phyloP scores from a whole-genome alignment of 53 echinoderm and acorn worm genomes.

The Arbacia lixula region DNA sequence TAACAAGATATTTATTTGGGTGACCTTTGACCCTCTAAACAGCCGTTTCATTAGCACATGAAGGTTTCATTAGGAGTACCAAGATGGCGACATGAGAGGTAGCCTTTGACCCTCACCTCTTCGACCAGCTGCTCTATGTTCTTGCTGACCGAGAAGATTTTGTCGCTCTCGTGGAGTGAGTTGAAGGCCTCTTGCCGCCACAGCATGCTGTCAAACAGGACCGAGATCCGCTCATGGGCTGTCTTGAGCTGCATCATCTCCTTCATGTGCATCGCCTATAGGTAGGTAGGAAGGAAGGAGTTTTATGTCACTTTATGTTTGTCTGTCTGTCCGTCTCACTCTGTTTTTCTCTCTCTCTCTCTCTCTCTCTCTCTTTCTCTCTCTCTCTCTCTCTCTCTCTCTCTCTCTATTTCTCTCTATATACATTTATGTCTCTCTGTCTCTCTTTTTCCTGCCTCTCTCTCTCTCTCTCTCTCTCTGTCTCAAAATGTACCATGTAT shows the following conservation, averaged over 20 bases:
- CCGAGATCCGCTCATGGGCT: conserved; percentile 65
- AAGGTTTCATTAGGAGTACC: background rate
- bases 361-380: too few relatives aligned
- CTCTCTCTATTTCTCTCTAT: too few relatives aligned
- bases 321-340: too few relatives aligned
- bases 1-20: background rate
- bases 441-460: too few relatives aligned
- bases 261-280: conserved; percentile 78
- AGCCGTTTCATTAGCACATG: background rate
- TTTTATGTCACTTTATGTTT: background rate
- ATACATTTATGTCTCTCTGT: too few relatives aligned
- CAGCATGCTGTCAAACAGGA: conserved; percentile 65
- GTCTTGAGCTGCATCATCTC: conserved; percentile 69
- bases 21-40: background rate
- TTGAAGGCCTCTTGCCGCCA: conserved; percentile 70
- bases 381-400: too few relatives aligned
- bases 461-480: too few relatives aligned
- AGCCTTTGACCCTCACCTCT: conserved; percentile 48
- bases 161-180: conserved; percentile 62
- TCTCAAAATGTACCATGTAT: too few relatives aligned
- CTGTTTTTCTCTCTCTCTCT: background rate
- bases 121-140: conserved; percentile 79
- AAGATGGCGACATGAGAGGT: background rate
- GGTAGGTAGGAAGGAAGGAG: background rate
- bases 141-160: conserved; percentile 61